Base-by-base conservation (phyloP, 2,888 invertebrate species). In the Dendrolimus pini region DNA sequence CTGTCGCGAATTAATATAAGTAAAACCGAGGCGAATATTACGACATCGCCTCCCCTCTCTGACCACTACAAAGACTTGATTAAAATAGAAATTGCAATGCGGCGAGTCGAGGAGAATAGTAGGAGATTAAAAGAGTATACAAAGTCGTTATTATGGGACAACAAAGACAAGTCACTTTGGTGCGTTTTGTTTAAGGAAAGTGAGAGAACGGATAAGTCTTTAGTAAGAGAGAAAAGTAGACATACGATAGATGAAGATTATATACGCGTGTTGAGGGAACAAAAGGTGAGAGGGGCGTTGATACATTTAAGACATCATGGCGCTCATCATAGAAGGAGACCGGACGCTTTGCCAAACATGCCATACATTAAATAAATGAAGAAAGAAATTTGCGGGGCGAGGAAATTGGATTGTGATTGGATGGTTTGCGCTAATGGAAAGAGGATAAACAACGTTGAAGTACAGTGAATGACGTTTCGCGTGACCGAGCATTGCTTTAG, bases 1-100 rank as follows among this genome's bases (percentile, higher is more conserved):
- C 83, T 90, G 83, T 89, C 90, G 85, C 85, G 89, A 84, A 89
- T 90, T 88, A 90, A 90, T 89, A 87, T 89, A 84, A 90, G 83
- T 68, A 82, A 78, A 69, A 75, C 72, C 69, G 78, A 77, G 62
- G 79, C 77, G 64, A 82, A 80, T 73, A 82, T 77, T 66, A 78
- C 81, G 59, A 77, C 85, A 57, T 61, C 75, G 64, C 75, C 81
- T 61, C 77, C 85, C 52, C 75, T 80, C 64, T 77, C 86, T 63
- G 89, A 89, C 72, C 88, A 89, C 79, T 89, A 89, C 73, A 89
- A 90, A 71, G 89, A 89, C 77, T 84, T 90, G 77, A 85, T 90
- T 80, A 90, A 89, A 82, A 89, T 90, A 75, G 90, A 90, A 71
- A 90, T 90, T 72, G 90, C 90, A 56, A 90, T 90, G 89, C 82